A percentile compares a stretch with the other conserved stretches of the same genome.
Conservation (phyloP, 2,888 invertebrate species). For the Lamproptera curius region DNA sequence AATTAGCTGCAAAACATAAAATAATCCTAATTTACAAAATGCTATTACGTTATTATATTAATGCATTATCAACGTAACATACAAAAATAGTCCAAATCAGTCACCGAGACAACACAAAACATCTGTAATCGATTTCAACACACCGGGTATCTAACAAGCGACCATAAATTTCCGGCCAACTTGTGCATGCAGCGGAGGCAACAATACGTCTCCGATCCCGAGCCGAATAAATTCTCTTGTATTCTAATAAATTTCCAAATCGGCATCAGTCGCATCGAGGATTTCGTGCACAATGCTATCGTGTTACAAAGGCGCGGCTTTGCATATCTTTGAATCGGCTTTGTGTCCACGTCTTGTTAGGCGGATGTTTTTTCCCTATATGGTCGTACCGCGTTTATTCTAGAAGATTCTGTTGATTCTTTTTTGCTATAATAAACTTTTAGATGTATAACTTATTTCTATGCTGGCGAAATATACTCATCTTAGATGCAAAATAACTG, state of each 20-base stretch:
- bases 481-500: no score
- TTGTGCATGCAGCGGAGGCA: conserved; percentile 51
- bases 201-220: conserved; percentile 51
- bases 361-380: no score
- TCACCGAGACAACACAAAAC: neutral
- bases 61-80: no score
- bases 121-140: neutral
- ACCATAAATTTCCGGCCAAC: conserved; percentile 33
- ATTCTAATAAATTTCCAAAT: conserved; percentile 74
- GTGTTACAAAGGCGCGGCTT: conserved; percentile 68
- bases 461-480: no score
- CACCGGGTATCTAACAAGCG: conserved; percentile 25
- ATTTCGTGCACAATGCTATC: conserved; percentile 72
- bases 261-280: conserved; percentile 61
- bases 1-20: no score
- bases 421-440: no score
- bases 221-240: conserved; percentile 59
- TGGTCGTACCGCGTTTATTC: no score
- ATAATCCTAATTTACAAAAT: no score
- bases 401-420: no score
- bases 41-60: no score
- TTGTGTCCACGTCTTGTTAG: neutral
- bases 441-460: no score
- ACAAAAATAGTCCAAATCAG: no score
- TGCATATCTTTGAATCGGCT: conserved; percentile 63